phyloP scores from a whole-genome alignment of 2,113 vertebrate genomes.

The Osmerus eperlanus region DNA sequence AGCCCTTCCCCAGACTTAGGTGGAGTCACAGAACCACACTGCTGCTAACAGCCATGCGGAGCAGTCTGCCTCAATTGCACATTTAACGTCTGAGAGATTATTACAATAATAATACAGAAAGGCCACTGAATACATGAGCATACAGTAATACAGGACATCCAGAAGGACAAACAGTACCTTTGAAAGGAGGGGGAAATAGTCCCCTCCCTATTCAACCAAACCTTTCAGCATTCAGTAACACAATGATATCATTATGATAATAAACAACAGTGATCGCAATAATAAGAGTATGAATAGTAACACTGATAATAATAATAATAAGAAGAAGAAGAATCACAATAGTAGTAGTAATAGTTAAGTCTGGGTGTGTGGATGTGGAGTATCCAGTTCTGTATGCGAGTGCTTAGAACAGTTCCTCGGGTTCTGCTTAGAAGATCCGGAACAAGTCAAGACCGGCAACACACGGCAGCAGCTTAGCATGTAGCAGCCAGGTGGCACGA shows the following conservation, averaged over 20 bases:
- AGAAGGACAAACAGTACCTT: conserved; percentile 59
- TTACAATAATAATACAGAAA: conserved; percentile 50
- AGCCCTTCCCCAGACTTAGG: neutral
- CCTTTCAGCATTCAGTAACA: conserved; percentile 48
- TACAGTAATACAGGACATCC: conserved; percentile 65
- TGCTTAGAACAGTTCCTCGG: conserved; percentile 57
- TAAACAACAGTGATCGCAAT: conserved; percentile 38
- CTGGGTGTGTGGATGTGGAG: conserved; percentile 60
- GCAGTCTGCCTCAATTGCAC: conserved; percentile 68
- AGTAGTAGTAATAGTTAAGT: conserved; percentile 68
- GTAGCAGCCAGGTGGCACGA: conserved; percentile 64
- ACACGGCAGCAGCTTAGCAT: conserved; percentile 65
- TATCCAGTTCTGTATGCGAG: conserved; percentile 65
- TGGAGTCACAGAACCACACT: conserved; percentile 49
- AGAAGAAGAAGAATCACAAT: conserved; percentile 33
- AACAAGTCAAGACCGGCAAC: conserved; percentile 61
- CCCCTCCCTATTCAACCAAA: conserved; percentile 46
- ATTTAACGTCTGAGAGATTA: conserved; percentile 41
- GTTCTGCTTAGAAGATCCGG: conserved; percentile 62
- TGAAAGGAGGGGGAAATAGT: conserved; percentile 36
- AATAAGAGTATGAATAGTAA: conserved; percentile 49
- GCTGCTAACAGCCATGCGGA: conserved; percentile 63
- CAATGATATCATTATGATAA: conserved; percentile 43
- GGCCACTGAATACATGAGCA: conserved; percentile 69
- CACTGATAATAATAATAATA: conserved; percentile 42